Conservation (phyloP, 2,888 invertebrate genomes). For the Tholera decimalis region DNA sequence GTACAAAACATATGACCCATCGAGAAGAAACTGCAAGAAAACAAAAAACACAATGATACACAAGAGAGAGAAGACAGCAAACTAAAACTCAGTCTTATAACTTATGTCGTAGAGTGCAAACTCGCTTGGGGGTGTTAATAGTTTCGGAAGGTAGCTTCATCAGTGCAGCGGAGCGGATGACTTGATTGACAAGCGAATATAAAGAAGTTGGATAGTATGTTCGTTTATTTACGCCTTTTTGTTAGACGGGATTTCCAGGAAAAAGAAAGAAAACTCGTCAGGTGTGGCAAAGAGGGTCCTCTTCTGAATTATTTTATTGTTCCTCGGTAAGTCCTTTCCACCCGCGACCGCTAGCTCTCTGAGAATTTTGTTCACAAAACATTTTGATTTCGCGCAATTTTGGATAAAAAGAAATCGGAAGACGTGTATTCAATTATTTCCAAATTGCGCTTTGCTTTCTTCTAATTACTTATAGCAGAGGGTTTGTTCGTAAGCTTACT, state of each 20-base stretch:
- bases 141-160: slow-evolving; percentile 37
- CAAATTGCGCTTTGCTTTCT: too few species aligned
- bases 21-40: slow-evolving; percentile 53
- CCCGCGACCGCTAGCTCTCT: too few species aligned
- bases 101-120: slow-evolving; percentile 36
- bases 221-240: slow-evolving; percentile 28
- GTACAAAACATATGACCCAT: slow-evolving; percentile 38
- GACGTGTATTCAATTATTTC: too few species aligned
- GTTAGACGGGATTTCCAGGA: slow-evolving; percentile 6
- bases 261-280: background rate
- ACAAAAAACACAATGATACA: slow-evolving; percentile 52
- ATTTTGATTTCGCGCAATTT: too few species aligned
- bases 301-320: background rate
- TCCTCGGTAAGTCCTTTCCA: too few species aligned
- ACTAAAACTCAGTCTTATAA: slow-evolving; percentile 43
- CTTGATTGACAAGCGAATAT: slow-evolving; percentile 57
- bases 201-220: slow-evolving; percentile 30
- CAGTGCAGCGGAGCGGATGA: slow-evolving; percentile 50
- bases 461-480: too few species aligned
- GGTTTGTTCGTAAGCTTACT: too few species aligned
- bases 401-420: too few species aligned
- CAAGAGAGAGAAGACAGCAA: slow-evolving; percentile 20
- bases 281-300: background rate
- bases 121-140: slow-evolving; percentile 51
- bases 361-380: too few species aligned